Base-by-base conservation (phyloP, 2,888 invertebrate genomes). In the Drosophila nigricruria region DNA sequence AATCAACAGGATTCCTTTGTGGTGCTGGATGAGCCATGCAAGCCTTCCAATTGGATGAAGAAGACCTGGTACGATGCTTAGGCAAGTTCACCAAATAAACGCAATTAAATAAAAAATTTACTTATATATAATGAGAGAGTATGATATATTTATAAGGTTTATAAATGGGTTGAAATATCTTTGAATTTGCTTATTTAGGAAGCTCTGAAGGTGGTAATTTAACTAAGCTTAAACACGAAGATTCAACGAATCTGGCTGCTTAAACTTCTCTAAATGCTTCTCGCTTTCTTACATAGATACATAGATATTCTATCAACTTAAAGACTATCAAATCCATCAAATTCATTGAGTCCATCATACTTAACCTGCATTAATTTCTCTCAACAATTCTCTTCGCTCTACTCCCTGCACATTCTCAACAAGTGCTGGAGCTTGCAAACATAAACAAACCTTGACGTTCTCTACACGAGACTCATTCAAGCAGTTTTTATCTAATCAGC, bases 21-120 rank as follows among this genome's bases (percentile, higher is more conserved):
- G 58, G 92, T 93, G n/a, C 79, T 93, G 3, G 89, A 92, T 32
- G 92, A 93, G 53, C 92, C 92, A 0, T 90, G 90, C 65, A 92
- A 92, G 66, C 91, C 91, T 76, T 91, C 87, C 79, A 89, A 89
- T 58, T 92, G 92, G 92, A 92, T 92, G 92, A 91, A 92, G 58
- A 91, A 92, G 64, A 90, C 91, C 20, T 92, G 92, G 92, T 92
- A 92, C 72, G 92, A 92, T 61, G 88, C 90, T 25, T 92, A 91
- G 83, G 2, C 23, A 23, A 5, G 30, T 53, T n/a, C 20, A 34
- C n/a, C 9, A 14, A 54, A 3, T 49, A 47, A 14, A 34, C 6
- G 12, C 49, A 54, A 40, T 38, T 40, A 42, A 62, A 71, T 73
- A 62, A 63, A 76, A 23, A 52, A 66, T 76, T 65, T 52, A 68